phyloP scores from a whole-genome alignment of 2,113 vertebrate species.

The Paralichthys olivaceus region DNA sequence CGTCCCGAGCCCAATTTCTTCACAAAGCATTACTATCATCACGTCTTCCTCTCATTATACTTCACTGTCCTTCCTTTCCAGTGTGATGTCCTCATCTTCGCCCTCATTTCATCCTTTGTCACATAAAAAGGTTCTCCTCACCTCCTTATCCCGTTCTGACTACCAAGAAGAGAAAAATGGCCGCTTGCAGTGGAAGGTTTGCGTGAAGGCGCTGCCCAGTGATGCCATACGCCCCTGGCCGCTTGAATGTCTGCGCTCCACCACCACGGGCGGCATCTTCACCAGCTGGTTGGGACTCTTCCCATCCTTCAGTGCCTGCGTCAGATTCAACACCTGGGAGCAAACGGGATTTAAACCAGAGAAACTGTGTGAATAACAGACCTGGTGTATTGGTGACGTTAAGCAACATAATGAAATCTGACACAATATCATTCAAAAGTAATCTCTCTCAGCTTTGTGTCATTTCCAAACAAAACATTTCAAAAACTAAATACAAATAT shows the following conservation, averaged over 20 bases:
- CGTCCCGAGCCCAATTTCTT: slow-evolving; percentile 6
- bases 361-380: background rate
- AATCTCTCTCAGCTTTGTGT: background rate
- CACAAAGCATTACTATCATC: slow-evolving; percentile 13
- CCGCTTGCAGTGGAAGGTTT: slow-evolving; percentile 95
- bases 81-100: background rate
- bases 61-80: background rate
- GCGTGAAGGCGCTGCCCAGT: slow-evolving; percentile 90
- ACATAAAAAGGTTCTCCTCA: slow-evolving; percentile 2
- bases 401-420: background rate
- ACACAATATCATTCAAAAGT: background rate
- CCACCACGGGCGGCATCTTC: slow-evolving; percentile 96
- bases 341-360: background rate
- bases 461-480: background rate
- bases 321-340: slow-evolving; percentile 93
- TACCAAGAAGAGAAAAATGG: slow-evolving; percentile 98
- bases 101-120: slow-evolving; percentile 4
- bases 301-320: slow-evolving; percentile 91
- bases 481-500: background rate
- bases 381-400: background rate
- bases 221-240: slow-evolving; percentile 91
- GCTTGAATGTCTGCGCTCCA: slow-evolving; percentile 90
- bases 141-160: slow-evolving; percentile 17
- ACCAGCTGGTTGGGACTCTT: slow-evolving; percentile 95
- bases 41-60: background rate